Evolutionary conservation across 2,888 invertebrate species (phyloP).

Genomic region (Xanthorhoe spadicearia): DNA sequence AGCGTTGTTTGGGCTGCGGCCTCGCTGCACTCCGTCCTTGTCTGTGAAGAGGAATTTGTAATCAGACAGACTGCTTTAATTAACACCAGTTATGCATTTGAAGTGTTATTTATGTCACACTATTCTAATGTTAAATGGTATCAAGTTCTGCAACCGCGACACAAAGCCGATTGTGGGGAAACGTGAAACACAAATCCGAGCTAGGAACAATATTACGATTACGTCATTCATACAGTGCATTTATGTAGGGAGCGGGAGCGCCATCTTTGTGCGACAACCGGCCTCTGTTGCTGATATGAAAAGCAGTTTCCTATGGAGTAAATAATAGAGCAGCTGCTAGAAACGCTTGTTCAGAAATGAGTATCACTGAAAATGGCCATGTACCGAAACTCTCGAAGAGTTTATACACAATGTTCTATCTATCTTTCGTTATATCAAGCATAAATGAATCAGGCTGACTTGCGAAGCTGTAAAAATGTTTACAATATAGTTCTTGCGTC

Average conservation of each 20-base stretch:
- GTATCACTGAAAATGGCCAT: conserved; percentile 28
- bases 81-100: conserved; percentile 30
- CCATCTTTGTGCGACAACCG: conserved; percentile 69
- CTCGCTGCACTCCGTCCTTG: conserved; percentile 64
- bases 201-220: conserved; percentile 72
- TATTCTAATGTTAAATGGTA: conserved; percentile 51
- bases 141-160: conserved; percentile 54
- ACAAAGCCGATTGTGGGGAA: conserved; percentile 61
- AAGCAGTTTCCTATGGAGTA: conserved; percentile 75
- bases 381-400: conserved; percentile 17
- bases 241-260: conserved; percentile 66
- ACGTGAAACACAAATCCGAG: conserved; percentile 63
- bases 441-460: conserved; percentile 33
- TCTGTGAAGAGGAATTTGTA: conserved; percentile 32
- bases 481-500: conserved; percentile 33
- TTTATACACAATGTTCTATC: conserved; percentile 28
- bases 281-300: conserved; percentile 78
- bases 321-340: conserved; percentile 65
- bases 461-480: conserved; percentile 36
- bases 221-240: conserved; percentile 76
- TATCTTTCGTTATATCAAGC: conserved; percentile 26
- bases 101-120: conserved; percentile 53
- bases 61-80: conserved; percentile 30
- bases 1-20: conserved; percentile 62
- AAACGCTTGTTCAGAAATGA: conserved; percentile 30